Conservation (phyloP, 1,140 invertebrate genomes). For the Heliconius hermathena region DNA sequence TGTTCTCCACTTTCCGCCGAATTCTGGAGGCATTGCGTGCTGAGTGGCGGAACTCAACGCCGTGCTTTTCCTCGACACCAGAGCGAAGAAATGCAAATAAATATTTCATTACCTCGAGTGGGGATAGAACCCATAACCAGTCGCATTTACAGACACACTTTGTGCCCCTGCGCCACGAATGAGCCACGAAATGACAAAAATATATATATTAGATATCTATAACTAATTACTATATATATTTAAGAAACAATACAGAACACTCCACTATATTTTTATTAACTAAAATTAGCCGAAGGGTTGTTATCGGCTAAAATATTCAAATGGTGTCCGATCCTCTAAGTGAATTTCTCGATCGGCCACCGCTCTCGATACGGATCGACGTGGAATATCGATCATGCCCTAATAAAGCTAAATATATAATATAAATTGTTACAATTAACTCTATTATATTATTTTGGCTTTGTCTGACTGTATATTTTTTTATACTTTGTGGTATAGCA, state of each 20-base stretch:
- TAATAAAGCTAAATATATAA: conserved; percentile 30
- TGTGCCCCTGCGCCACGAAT: no score
- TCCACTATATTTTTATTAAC: conserved; percentile 46
- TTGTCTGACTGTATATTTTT: neutral
- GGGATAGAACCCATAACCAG: no score
- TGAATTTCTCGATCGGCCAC: conserved; percentile 75
- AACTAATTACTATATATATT: neutral
- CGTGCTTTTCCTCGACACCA: no score
- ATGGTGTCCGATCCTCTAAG: conserved; percentile 73
- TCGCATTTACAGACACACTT: no score
- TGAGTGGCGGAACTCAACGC: no score
- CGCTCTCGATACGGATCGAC: conserved; percentile 55
- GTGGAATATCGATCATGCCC: conserved; percentile 44
- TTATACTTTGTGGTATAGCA: no score
- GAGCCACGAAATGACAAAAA: no score
- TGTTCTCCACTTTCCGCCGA: no score
- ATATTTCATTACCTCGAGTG: no score
- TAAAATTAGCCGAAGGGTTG: conserved; percentile 77
- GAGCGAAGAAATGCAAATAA: no score
- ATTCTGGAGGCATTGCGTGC: no score
- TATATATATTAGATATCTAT: no score
- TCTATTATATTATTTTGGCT: neutral
- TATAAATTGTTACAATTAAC: neutral
- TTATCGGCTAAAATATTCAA: conserved; percentile 79
- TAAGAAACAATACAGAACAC: conserved; percentile 15